Evolutionary conservation across 2,888 invertebrate genomes (phyloP).

Genomic region (Anorthoa munda): DNA sequence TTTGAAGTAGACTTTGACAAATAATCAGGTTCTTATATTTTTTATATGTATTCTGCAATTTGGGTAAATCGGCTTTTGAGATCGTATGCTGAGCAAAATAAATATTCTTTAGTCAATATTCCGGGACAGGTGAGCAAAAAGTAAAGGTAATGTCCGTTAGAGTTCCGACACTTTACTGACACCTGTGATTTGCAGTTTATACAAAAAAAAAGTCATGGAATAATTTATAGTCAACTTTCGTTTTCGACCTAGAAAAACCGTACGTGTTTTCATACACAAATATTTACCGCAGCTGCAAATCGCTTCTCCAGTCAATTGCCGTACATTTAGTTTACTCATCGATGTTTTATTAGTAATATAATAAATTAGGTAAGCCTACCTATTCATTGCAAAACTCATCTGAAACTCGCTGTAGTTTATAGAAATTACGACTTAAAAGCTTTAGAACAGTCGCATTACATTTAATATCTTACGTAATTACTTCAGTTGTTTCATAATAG

Average conservation of each 20-base stretch:
- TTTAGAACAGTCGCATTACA: conserved; percentile 55
- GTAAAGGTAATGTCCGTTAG: conserved; percentile 59
- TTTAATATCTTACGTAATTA: conserved; percentile 63
- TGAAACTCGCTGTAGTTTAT: conserved; percentile 31
- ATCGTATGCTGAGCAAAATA: conserved; percentile 6
- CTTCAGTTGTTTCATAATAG: conserved; percentile 63
- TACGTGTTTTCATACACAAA: conserved; percentile 10
- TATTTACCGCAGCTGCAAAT: conserved; percentile 4
- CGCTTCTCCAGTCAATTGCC: conserved; percentile 1
- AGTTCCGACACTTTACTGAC: conserved; percentile 55
- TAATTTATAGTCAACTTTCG: conserved; percentile 48
- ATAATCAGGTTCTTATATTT: too few species aligned
- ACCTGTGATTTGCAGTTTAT: conserved; percentile 46
- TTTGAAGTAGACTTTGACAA: background rate
- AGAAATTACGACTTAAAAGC: conserved; percentile 47
- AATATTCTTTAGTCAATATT: conserved; percentile 27
- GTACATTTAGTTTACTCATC: conserved; percentile 3
- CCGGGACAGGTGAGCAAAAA: conserved; percentile 24
- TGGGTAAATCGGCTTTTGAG: background rate
- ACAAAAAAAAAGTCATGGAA: conserved; percentile 43
- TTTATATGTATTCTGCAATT: background rate
- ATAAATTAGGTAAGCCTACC: conserved; percentile 6
- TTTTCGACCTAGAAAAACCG: conserved; percentile 48
- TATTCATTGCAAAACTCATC: conserved; percentile 35
- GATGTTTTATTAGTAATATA: conserved; percentile 26